Evolutionary conservation across 2,888 invertebrate genomes (phyloP).

Genomic region (Caenorhabditis sp.): DNA sequence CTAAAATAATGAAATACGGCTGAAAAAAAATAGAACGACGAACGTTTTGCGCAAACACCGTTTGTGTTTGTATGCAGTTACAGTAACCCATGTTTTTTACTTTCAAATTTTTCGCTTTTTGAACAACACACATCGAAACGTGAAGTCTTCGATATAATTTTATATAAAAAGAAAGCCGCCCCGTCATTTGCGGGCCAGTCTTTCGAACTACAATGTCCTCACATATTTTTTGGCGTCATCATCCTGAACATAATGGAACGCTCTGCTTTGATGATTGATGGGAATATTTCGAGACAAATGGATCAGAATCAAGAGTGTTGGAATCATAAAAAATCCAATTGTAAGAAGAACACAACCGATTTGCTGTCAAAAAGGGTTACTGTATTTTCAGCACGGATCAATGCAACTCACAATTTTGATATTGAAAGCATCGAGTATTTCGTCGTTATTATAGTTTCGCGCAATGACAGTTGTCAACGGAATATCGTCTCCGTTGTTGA

Average conservation of each 20-base stretch:
- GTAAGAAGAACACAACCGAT: not conserved
- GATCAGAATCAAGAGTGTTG: not conserved
- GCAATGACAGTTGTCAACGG: not conserved
- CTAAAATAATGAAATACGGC: too few species aligned
- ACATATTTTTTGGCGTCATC: not conserved
- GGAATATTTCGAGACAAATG: not conserved
- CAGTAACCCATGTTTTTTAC: too few species aligned
- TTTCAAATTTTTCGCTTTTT: too few species aligned
- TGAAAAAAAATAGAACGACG: too few species aligned
- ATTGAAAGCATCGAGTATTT: not conserved
- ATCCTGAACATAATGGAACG: not conserved
- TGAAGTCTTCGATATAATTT: too few species aligned
- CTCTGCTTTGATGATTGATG: not conserved
- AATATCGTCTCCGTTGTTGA: not conserved
- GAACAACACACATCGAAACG: too few species aligned
- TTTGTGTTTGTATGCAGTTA: too few species aligned
- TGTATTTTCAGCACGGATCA: not conserved
- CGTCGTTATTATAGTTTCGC: not conserved
- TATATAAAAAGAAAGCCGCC: too few species aligned
- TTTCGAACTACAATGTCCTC: not conserved
- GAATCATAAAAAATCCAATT: not conserved
- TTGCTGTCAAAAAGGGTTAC: not conserved
- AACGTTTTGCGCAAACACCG: too few species aligned
- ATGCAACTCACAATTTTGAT: not conserved
- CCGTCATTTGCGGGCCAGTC: too few species aligned